A percentile compares a stretch with the other conserved stretches of the same genome.
Evolutionary conservation across 1,140 invertebrate genomes (phyloP).

Genomic region (Drosophila pachea): DNA sequence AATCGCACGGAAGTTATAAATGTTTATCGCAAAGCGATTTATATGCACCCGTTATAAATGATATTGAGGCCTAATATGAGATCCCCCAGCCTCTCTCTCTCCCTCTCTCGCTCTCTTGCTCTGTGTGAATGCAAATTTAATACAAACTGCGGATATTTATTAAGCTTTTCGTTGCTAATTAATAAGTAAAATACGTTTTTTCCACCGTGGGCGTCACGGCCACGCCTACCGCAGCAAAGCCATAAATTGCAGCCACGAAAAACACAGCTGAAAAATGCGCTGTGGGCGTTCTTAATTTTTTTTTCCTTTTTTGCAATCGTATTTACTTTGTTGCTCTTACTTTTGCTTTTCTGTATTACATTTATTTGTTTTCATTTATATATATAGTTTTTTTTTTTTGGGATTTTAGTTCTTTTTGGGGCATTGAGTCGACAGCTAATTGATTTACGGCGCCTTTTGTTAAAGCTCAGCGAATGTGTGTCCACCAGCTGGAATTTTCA

Average conservation of each 20-base stretch:
- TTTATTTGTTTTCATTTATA: constrained; percentile 11
- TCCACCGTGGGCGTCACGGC: constrained; percentile 42
- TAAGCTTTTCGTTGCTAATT: constrained; percentile 64
- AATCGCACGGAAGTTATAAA: constrained; percentile 74
- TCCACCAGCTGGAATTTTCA: constrained; percentile 52
- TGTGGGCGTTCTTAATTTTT: constrained; percentile 72
- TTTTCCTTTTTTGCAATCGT: constrained; percentile 44
- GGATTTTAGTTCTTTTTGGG: constrained; percentile 22
- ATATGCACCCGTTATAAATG: constrained; percentile 57
- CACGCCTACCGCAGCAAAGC: constrained; percentile 61
- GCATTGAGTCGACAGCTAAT: constrained; percentile 60
- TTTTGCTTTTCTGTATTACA: constrained; percentile 8
- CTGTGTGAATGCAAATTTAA: constrained; percentile 60
- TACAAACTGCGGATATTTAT: constrained; percentile 62
- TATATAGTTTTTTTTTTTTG: constrained; percentile 13
- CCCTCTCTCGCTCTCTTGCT: background rate
- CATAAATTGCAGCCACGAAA: constrained; percentile 59
- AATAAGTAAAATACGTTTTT: constrained; percentile 67
- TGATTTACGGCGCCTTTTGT: constrained; percentile 73
- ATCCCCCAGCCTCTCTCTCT: background rate
- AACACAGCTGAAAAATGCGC: constrained; percentile 45
- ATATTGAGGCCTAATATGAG: constrained; percentile 22
- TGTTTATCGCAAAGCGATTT: constrained; percentile 67
- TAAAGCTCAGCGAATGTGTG: constrained; percentile 59
- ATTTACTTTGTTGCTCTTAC: constrained; percentile 67